Conservation (phyloP, 2,888 invertebrate genomes). For the Brenthis ino region DNA sequence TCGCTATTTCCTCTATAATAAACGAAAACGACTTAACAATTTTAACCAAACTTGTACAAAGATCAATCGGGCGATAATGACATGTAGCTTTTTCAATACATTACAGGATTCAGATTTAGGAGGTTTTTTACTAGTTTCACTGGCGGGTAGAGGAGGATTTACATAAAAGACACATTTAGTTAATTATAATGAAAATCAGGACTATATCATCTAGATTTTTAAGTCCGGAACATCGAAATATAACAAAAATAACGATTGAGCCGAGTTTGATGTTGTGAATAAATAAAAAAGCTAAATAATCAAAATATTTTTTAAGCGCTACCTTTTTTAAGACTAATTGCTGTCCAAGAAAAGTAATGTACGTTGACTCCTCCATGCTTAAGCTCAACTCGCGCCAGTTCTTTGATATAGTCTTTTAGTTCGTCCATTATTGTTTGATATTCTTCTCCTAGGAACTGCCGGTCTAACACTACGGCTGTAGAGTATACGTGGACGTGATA, state of each 20-base stretch:
- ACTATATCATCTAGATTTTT: too few relatives aligned
- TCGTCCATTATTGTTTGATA: conserved; percentile 80
- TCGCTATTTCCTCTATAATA: too few relatives aligned
- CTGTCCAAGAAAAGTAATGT: conserved; percentile 86
- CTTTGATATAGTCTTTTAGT: conserved; percentile 84
- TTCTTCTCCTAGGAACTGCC: conserved; percentile 84
- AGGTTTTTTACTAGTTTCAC: neutral
- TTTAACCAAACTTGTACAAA: too few relatives aligned
- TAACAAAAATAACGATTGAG: too few relatives aligned
- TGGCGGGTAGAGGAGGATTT: too few relatives aligned
- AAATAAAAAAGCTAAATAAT: neutral
- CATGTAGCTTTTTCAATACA: too few relatives aligned
- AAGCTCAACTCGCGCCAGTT: conserved; percentile 84
- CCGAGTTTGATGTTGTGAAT: too few relatives aligned
- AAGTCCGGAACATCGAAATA: too few relatives aligned
- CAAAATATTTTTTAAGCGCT: neutral
- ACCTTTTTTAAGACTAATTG: conserved; percentile 87
- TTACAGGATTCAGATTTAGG: neutral
- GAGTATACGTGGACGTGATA: neutral
- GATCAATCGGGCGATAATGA: too few relatives aligned
- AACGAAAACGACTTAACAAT: too few relatives aligned
- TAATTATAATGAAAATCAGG: too few relatives aligned
- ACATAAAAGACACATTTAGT: too few relatives aligned
- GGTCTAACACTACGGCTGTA: conserved; percentile 87
- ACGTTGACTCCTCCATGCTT: conserved; percentile 87